A percentile compares a stretch with the other conserved stretches of the same genome.
Conservation (phyloP, 2,113 vertebrate genomes). For the Semnornis frantzii region DNA sequence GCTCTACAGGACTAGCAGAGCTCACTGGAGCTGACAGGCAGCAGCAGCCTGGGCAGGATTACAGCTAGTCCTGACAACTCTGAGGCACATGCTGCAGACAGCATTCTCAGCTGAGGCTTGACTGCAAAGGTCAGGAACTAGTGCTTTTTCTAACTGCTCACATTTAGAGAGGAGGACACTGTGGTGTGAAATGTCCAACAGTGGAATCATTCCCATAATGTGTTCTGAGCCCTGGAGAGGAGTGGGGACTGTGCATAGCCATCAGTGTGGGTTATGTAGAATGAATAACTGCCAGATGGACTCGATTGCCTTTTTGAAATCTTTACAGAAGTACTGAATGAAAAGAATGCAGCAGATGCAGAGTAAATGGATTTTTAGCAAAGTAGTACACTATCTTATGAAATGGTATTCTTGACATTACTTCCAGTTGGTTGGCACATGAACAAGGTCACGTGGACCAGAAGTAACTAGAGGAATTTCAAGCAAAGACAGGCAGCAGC, state of each 20-base stretch:
- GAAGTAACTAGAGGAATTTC: slow-evolving; percentile 51
- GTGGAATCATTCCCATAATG: not conserved
- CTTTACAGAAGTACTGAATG: slow-evolving; percentile 44
- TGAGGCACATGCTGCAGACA: not conserved
- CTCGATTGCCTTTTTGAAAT: slow-evolving; percentile 62
- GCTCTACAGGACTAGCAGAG: not conserved
- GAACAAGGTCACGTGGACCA: not conserved
- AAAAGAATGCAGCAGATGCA: slow-evolving; percentile 59
- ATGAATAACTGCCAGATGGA: slow-evolving; percentile 54
- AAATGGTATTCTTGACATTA: slow-evolving; percentile 49
- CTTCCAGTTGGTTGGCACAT: slow-evolving; percentile 27
- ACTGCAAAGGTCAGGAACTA: not conserved
- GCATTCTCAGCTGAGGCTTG: not conserved
- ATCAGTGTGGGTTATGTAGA: not conserved
- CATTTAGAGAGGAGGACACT: not conserved
- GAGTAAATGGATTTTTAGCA: slow-evolving; percentile 58
- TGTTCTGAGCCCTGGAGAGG: not conserved
- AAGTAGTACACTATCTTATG: slow-evolving; percentile 43
- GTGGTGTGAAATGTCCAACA: not conserved
- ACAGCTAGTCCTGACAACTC: not conserved
- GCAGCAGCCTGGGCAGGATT: not conserved
- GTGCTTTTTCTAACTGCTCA: not conserved
- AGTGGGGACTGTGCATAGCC: not conserved
- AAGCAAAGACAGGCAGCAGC: not conserved
- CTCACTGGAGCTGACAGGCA: not conserved